phyloP scores from a whole-genome alignment of 1,140 invertebrate species.

The Oppia nitens region DNA sequence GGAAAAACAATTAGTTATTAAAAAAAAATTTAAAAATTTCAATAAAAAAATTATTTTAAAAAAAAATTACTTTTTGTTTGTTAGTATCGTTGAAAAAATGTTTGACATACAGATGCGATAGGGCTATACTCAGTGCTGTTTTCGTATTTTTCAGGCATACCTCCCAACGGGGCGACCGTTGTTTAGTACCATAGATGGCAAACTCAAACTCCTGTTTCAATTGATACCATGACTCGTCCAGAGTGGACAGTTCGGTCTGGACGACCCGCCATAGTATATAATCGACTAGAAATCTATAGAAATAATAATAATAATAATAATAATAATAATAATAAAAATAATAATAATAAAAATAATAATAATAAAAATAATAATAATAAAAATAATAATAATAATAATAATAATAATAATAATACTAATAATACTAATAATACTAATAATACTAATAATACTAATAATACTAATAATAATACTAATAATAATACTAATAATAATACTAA shows the following conservation, averaged over 20 bases:
- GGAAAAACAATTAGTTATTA: slow-evolving; percentile 21
- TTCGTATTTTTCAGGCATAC: slow-evolving; percentile 17
- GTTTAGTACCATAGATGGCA: slow-evolving; percentile 22
- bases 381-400: no score
- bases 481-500: no score
- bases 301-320: no score
- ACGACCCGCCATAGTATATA: slow-evolving; percentile 51
- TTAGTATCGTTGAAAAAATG: slow-evolving; percentile 32
- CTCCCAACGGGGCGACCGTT: slow-evolving; percentile 24
- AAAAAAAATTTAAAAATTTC: background rate
- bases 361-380: no score
- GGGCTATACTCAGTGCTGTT: slow-evolving; percentile 29
- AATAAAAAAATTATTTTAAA: background rate
- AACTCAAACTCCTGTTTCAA: slow-evolving; percentile 7
- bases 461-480: no score
- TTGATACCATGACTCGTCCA: background rate
- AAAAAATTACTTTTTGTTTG: slow-evolving; percentile 25
- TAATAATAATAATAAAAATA: no score
- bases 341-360: no score
- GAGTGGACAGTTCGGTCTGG: slow-evolving; percentile 36
- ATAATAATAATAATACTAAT: no score
- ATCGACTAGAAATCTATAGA: slow-evolving; percentile 27
- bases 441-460: no score
- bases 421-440: no score
- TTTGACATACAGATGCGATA: slow-evolving; percentile 32